Base-by-base conservation (phyloP, 1,140 invertebrate genomes). In the Brachionus koreanus region DNA sequence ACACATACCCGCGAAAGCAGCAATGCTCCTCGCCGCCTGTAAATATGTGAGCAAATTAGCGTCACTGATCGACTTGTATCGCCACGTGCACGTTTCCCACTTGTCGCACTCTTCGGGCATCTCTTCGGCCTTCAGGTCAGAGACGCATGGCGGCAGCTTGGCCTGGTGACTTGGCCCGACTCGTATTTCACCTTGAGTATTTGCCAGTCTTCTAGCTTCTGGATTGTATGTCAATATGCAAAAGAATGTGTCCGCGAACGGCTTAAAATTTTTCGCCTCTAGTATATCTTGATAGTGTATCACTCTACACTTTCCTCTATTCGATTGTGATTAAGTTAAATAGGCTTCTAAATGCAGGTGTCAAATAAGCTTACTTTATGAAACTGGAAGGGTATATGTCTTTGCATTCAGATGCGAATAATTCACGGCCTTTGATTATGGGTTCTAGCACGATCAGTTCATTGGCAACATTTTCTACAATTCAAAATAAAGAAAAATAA, bases 21-120 rank as follows among this genome's bases (percentile, higher is more conserved):
- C 89, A 84, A 90, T 89, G 84, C 88, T 89, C 85, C 96, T 92
- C 81, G 96, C 96, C 84, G 96, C 96, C 86, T 95, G 91, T 85
- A 98, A 91, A 90, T 96, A 98, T 95, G 98, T 97, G 86, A 97
- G 92, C 85, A 98, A 92, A 90, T 98, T 96, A 84, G 93, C 92
- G 90, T 98, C 96, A 85, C 93, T 91, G 82, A 95, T 92, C 35
- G 83, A 83, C 84, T 93, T 93, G 82, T 95, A 95, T 86, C 94
- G 90, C 96, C 96, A 98, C 89, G 93, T 91, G 88, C 95, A 89
- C 89, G 97, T 95, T 88, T 98, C 96, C 86, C 93, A 90, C 82
- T 91, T 91, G 87, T 91, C 92, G 85, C 91, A 90, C 87, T 90
- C 91, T 87, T 93, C 93, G 86, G 91, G 91, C 90, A 94, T 93